Evolutionary conservation across 2,797 vertebrate genomes (phyloP).

Genomic region (Microcaecilia unicolor): DNA sequence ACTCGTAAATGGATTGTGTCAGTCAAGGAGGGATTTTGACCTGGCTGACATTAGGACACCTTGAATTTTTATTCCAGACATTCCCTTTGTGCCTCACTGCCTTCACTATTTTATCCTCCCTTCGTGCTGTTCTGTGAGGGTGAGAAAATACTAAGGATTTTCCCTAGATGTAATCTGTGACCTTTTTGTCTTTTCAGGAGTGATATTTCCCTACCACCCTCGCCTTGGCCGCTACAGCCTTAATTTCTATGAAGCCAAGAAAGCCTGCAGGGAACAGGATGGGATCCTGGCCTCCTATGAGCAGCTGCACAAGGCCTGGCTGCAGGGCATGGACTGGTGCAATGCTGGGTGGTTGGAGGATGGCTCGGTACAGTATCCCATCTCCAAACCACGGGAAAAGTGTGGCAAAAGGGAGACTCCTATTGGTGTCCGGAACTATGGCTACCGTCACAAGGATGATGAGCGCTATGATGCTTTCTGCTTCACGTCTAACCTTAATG

Average conservation of each 20-base stretch:
- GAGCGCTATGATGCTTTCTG: conserved; percentile 91
- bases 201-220: conserved; percentile 89
- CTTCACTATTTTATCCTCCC: no score
- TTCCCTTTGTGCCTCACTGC: no score
- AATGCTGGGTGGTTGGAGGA: conserved; percentile 92
- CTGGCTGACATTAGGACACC: no score
- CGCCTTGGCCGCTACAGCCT: conserved; percentile 82
- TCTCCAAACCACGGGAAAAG: conserved; percentile 75
- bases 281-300: conserved; percentile 85
- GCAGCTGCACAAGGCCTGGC: conserved; percentile 82
- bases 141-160: no score
- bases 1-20: no score
- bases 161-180: no score
- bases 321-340: conserved; percentile 90
- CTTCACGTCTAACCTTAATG: conserved; percentile 88
- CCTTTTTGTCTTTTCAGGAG: no score
- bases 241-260: conserved; percentile 78
- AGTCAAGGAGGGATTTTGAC: no score
- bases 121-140: no score
- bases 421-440: conserved; percentile 82
- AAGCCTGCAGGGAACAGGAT: conserved; percentile 74
- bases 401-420: conserved; percentile 77
- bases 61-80: no score
- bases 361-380: conserved; percentile 88
- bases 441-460: conserved; percentile 85